Evolutionary conservation across 2,888 invertebrate species (phyloP), one percentile per base, ranked within the genome.

Genomic region (Marronus borbonicus): DNA sequence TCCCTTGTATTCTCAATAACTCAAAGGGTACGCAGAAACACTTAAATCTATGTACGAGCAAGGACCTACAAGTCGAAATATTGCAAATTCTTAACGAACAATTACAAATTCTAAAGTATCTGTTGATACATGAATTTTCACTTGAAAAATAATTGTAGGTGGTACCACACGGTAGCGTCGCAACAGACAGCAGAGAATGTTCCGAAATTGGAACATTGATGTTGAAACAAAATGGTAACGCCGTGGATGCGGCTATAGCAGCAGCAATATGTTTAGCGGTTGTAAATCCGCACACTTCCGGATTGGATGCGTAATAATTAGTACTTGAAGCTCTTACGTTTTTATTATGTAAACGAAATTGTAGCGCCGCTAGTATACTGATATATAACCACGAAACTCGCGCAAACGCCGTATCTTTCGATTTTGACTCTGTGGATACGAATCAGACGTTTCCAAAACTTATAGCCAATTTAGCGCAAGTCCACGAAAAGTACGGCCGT

Each of bases 221-320:
- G 83, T 89, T 96, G 83, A 91, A 92, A 87, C 89, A 90, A 82
- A 93, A 93, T 65, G 95, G 95, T n/a, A 93, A 91, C 89, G 94
- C 95, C 31, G 90, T 94, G 0, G 96, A 96, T 90, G 95, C 95
- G 76, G 93, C 94, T 49, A 91, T 93, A 75, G 93, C 93, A 50
- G 91, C 94, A 70, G 91, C 94, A 60, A 90, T 96, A 78, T 96
- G 96, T 87, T 90, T 94, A 82, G 92, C 93, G 68, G 93, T 95
- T 50, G 90, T 93, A 24, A 91, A 93, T 82, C 94, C 94, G 72
- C 94, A 95, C 85, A 89, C 91, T 82, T 93, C 94, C 39, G 93
- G 95, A 50, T 89, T 96, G 58, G 95, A 96, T 86, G 95, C 95
- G 95, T 95, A 88, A 88, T 91, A 89, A n/a, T 24, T 68, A 24